Evolutionary conservation across 1,140 invertebrate genomes (phyloP).

Genomic region (Bradysia coprophila): DNA sequence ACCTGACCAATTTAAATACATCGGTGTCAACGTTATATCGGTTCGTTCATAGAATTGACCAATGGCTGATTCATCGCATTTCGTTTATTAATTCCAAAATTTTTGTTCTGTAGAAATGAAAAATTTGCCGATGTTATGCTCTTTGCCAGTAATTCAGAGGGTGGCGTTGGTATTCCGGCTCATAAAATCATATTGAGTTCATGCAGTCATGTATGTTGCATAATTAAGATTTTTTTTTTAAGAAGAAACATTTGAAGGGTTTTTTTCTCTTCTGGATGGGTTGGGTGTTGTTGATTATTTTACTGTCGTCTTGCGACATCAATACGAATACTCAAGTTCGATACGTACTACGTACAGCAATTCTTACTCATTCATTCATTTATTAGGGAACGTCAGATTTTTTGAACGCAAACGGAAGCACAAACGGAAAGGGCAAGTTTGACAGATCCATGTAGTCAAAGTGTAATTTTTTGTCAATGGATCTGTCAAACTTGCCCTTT

Average conservation of each 20-base stretch:
- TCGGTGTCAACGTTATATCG: conserved; percentile 41
- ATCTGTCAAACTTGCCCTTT: no score
- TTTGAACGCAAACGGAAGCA: no score
- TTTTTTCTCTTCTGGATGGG: no score
- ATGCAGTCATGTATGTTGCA: conserved; percentile 30
- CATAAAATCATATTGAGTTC: conserved; percentile 75
- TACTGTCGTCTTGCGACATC: no score
- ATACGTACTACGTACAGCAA: background rate
- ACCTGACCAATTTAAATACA: conserved; percentile 56
- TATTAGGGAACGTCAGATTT: no score
- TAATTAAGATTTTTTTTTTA: background rate
- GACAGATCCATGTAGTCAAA: no score
- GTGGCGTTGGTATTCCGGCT: conserved; percentile 61
- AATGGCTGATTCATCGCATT: no score
- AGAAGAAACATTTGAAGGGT: no score
- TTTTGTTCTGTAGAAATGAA: conserved; percentile 30
- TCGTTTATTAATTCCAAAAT: no score
- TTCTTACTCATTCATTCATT: background rate
- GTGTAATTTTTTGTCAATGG: no score
- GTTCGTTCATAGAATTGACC: background rate
- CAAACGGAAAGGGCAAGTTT: no score
- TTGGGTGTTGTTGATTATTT: no score
- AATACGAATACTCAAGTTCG: background rate
- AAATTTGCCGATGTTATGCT: conserved; percentile 70
- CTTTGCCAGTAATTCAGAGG: conserved; percentile 34